phyloP scores from a whole-genome alignment of 2,797 vertebrate genomes.

The Tragopan temminckii region DNA sequence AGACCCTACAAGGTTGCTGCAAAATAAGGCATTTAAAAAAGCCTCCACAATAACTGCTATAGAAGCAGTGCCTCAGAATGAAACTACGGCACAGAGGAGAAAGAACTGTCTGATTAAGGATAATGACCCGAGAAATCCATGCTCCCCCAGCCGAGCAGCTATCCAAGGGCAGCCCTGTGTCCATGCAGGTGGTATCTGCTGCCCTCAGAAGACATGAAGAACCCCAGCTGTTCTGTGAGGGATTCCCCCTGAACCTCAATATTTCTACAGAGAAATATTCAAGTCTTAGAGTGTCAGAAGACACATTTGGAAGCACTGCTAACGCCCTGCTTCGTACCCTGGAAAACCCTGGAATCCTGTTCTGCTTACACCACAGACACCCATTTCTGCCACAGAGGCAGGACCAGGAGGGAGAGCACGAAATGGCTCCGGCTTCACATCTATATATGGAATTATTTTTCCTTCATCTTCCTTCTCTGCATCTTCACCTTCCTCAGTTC shows the following conservation, averaged over 20 bases:
- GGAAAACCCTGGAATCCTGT: background rate
- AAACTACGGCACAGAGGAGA: background rate
- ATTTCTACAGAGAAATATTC: background rate
- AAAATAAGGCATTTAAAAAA: slow-evolving; percentile 23
- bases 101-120: slow-evolving; percentile 12
- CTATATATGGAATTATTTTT: too few relatives aligned
- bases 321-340: background rate
- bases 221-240: background rate
- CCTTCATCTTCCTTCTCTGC: too few relatives aligned
- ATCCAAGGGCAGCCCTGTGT: background rate
- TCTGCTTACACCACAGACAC: background rate
- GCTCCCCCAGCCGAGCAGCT: background rate
- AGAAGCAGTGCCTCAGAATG: background rate
- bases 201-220: background rate
- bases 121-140: slow-evolving; percentile 12
- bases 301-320: background rate
- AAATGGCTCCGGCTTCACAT: background rate
- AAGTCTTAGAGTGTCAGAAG: fast-evolving
- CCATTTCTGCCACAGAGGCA: background rate
- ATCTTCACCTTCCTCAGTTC: too few relatives aligned
- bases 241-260: background rate
- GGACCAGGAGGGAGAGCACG: background rate
- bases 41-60: background rate
- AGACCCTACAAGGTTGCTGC: slow-evolving; percentile 19
- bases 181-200: background rate